Evolutionary conservation across 2,888 invertebrate species (phyloP), one percentile per base, ranked within the genome.

Genomic region (Mesorhabditis spiculigera): DNA sequence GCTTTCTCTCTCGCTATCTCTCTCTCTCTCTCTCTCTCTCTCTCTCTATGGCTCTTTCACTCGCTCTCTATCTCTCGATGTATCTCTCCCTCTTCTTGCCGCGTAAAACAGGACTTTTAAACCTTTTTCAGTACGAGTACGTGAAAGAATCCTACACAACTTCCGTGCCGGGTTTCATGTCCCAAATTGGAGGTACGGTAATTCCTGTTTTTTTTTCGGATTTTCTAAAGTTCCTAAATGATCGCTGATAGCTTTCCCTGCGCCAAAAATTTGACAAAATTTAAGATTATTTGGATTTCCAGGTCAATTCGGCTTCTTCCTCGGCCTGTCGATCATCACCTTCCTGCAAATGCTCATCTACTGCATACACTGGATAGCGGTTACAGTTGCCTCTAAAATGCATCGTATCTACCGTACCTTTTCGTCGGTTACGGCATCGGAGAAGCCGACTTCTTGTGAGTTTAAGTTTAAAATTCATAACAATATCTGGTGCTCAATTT

Each of bases 101-200:
- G 28, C 28, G 28, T 28, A 28, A 28, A 28, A 28, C 3, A 28
- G 28, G 28, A 28, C 28, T 28, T 28, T 61, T 69, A 43, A 43
- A 63, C 63, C 61, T 42, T 58, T 71, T 77, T 70, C 65, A 81
- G 81, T 83, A 82, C 69, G 83, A 83, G 65, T 78, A 83, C 71
- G 80, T 83, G 8, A 78, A 81, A 66, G 83, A 83, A 70, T 77
- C 81, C n/a, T 78, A 77, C 65, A 83, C 83, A 5, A 82, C 81
- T 10, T 81, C 83, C 8, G 78, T 83, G 5, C 83, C 83, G 4
- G 82, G 83, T n/a, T 83, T 83, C 72, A 83, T 83, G 83, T 83
- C 83, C 6, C 83, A 83, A 68, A 82, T 82, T 72, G 82, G 82
- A 68, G 82, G 82, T 69, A 28, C 28, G 28, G 28, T 28, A 28